These are phyloP conservation scores for Diachasma alloeum DNA, from an alignment of 1,140 invertebrate species.

Conservation along the genomic window DNA sequence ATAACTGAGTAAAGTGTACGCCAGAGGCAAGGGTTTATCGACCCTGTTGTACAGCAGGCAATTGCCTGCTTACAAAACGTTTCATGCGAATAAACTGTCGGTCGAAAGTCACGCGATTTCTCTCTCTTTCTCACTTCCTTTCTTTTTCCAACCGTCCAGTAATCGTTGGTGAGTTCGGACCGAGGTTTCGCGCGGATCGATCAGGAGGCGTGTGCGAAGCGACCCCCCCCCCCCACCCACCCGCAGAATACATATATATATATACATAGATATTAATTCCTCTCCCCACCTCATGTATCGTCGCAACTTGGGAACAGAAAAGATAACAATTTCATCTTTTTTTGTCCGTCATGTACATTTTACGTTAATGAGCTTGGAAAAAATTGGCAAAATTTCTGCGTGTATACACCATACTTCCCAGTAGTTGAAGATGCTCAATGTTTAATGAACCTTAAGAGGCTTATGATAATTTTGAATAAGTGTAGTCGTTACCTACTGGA, in stretches of 20 bases:
- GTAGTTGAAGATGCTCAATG: neutral
- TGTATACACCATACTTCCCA: neutral
- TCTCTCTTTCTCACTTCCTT: neutral
- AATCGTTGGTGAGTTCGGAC: conserved; percentile 29
- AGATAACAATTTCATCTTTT: neutral
- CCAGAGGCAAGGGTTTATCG: conserved; percentile 30
- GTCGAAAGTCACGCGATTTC: conserved; percentile 36
- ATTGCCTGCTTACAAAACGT: conserved; percentile 36
- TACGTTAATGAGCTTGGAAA: neutral
- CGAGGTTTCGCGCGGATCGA: conserved; percentile 20
- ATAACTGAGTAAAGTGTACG: neutral
- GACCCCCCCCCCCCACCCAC: neutral
- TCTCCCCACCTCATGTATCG: neutral
- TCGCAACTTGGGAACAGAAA: neutral
- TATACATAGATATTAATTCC: neutral
- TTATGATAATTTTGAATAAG: neutral
- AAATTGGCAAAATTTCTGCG: neutral
- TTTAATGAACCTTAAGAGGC: neutral
- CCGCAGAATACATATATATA: too few species aligned
- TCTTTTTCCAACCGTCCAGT: conserved; percentile 17
- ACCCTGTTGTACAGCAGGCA: conserved; percentile 25
- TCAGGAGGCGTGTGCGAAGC: conserved; percentile 5
- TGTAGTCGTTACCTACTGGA: neutral
- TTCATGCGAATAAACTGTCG: conserved; percentile 29
- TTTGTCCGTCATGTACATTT: neutral